phyloP scores from a whole-genome alignment of 2,797 vertebrate species.

The Gallinago nigripennis region DNA sequence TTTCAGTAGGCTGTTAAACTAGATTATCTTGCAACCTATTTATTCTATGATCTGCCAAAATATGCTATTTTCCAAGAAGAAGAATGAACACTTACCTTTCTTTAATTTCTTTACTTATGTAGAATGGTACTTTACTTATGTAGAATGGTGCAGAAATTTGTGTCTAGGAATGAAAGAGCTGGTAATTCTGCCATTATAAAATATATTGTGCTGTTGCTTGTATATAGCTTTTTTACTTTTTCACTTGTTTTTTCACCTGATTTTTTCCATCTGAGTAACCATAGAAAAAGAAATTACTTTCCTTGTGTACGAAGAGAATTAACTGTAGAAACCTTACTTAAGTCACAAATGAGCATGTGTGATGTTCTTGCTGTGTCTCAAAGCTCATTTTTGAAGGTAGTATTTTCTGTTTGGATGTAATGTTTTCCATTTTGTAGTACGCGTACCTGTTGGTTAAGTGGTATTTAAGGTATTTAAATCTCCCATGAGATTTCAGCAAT shows the following conservation, averaged over 20 bases:
- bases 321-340: neutral
- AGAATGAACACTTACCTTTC: neutral
- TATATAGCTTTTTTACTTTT: neutral
- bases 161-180: neutral
- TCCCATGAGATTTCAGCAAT: neutral
- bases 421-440: neutral
- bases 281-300: neutral
- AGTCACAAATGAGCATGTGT: neutral
- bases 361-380: neutral
- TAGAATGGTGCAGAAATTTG: neutral
- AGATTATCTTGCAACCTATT: neutral
- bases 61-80: neutral
- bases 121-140: neutral
- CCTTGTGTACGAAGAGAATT: neutral
- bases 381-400: neutral
- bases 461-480: neutral
- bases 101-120: neutral
- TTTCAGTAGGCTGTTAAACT: neutral
- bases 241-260: neutral
- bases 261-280: neutral
- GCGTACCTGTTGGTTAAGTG: neutral
- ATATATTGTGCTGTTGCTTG: neutral
- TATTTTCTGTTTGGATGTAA: neutral
- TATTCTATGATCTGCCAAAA: neutral
- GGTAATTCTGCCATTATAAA: neutral